phyloP scores from a whole-genome alignment of 2,797 vertebrate species.

The Sebastes cheni region DNA sequence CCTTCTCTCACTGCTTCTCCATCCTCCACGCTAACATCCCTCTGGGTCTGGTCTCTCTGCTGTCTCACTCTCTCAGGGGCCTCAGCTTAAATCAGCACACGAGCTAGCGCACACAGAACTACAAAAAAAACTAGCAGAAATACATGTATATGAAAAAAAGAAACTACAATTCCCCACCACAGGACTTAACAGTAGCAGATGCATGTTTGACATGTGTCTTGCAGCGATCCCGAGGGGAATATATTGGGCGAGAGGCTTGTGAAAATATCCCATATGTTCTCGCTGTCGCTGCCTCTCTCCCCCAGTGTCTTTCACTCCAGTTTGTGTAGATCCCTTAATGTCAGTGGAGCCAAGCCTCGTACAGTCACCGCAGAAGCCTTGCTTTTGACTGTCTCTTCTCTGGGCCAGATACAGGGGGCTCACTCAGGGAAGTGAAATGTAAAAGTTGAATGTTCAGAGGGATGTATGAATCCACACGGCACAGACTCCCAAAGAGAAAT shows the following conservation, averaged over 20 bases:
- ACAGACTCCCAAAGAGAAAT: constrained; percentile 27
- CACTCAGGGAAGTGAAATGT: constrained; percentile 54
- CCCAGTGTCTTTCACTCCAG: constrained; percentile 20
- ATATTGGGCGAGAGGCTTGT: constrained; percentile 44
- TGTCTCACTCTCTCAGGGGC: constrained; percentile 78
- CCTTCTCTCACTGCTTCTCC: neutral
- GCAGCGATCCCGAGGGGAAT: constrained; percentile 47
- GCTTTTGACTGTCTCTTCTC: constrained; percentile 67
- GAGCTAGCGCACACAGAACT: constrained; percentile 56
- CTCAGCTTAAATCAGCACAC: constrained; percentile 53
- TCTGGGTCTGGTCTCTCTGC: constrained; percentile 56
- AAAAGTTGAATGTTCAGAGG: constrained; percentile 38
- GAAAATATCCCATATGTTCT: constrained; percentile 54
- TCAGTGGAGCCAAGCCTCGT: constrained; percentile 61
- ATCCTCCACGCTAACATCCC: neutral
- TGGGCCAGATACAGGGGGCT: constrained; percentile 68
- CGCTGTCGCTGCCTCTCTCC: constrained; percentile 19
- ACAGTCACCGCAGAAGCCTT: constrained; percentile 74
- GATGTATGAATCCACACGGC: constrained; percentile 24
- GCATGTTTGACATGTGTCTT: constrained; percentile 63
- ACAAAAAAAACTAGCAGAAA: constrained; percentile 46
- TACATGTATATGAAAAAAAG: constrained; percentile 25
- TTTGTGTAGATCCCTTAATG: constrained; percentile 50
- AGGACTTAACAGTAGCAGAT: constrained; percentile 64
- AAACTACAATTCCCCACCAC: constrained; percentile 33